Evolutionary conservation across 2,888 invertebrate species (phyloP), one percentile per base, ranked within the genome.

Genomic region (Drosophila acutilabella): DNA sequence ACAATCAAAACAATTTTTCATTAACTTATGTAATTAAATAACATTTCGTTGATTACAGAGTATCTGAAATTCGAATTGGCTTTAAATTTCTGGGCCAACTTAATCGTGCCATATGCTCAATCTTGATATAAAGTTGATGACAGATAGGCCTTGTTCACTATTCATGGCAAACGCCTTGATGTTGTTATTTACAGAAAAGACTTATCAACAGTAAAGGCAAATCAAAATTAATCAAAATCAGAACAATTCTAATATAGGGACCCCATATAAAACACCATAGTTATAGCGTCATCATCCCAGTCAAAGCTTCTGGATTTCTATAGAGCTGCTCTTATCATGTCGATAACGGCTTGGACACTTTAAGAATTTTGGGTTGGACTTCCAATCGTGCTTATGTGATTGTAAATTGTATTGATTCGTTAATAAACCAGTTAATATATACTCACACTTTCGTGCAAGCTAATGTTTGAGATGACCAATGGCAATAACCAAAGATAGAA

Each of bases 251-350:
- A 38, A 48, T 53, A 5, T 44, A 40, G 44, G 57, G 26, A 10
- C 18, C 45, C 23, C 44, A 23, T 33, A 30, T 20, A n/a, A 41
- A 62, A 54, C 48, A 57, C 36, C n/a, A n/a, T 10, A 16, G 10
- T 30, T 4, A 50, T 54, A 47, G 36, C 59, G 51, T 58, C 45
- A 56, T 69, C 59, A 53, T 69, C 57, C 50, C 33, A 42, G 30
- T 26, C 38, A 26, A 42, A 48, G 60, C 64, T 64, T 42, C 57
- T 69, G 65, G 18, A 48, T 10, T 44, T 10, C 40, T 52, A 30
- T 56, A 60, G 30, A 36, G 30, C 23, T 38, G 68, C 70, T 74
- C 68, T 51, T 56, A 71, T 68, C 78, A 69, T 67, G 61, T 80
- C 54, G 57, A 66, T 66, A 59, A 44, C 64, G 56, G 42, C 60